phyloP scores from a whole-genome alignment of 2,797 vertebrate species.

The Aratinga solstitialis region DNA sequence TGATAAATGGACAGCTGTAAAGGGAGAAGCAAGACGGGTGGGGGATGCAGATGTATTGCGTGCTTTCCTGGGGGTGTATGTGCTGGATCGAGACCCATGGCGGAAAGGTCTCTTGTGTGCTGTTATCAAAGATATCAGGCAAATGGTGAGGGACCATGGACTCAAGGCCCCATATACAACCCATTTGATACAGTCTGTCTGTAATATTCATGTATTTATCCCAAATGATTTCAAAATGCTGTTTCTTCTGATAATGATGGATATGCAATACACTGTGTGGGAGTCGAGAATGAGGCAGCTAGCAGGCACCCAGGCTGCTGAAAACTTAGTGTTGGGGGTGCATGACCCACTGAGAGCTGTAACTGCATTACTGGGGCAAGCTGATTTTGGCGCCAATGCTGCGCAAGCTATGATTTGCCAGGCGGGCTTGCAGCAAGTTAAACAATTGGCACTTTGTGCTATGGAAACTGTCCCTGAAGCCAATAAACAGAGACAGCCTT shows the following conservation, averaged over 20 bases:
- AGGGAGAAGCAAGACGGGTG: fast-evolving
- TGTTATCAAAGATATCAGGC: not conserved
- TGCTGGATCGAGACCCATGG: not conserved
- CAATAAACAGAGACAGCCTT: no score
- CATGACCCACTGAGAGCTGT: not conserved
- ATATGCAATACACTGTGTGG: not conserved
- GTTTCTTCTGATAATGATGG: not conserved
- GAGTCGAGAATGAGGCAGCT: not conserved
- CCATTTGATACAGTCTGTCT: not conserved
- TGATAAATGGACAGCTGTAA: not conserved
- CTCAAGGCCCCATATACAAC: not conserved
- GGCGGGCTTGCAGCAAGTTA: no score
- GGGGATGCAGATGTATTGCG: not conserved
- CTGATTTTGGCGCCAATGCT: no score
- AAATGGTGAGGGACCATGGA: not conserved
- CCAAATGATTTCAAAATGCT: not conserved
- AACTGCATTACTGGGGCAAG: no score
- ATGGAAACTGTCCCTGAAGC: no score
- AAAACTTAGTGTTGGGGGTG: no score
- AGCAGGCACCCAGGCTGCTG: no score
- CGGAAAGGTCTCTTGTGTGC: not conserved
- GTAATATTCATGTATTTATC: not conserved
- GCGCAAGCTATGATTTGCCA: no score
- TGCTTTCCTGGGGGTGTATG: not conserved
- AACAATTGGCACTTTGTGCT: no score